Evolutionary conservation across 2,888 invertebrate species (phyloP).

Genomic region (Mechanitis mazaeus): DNA sequence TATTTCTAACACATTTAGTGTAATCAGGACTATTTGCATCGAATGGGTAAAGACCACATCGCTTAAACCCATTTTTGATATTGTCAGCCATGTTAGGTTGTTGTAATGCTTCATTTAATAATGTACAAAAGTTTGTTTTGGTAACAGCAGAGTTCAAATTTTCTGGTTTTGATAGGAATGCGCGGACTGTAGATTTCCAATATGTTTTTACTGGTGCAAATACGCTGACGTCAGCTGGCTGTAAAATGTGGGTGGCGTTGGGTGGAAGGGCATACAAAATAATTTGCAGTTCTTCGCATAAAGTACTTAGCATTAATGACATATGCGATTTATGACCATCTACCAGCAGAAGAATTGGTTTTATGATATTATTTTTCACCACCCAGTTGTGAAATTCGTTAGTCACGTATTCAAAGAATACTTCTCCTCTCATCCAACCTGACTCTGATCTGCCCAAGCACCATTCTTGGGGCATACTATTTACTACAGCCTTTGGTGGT

Average conservation of each 20-base stretch:
- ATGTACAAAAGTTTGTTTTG: too few relatives aligned
- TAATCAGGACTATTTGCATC: too few relatives aligned
- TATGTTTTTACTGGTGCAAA: slow-evolving; percentile 31
- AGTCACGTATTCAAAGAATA: slow-evolving; percentile 48
- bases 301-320: too few relatives aligned
- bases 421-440: slow-evolving; percentile 53
- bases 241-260: slow-evolving; percentile 31
- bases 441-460: slow-evolving; percentile 45
- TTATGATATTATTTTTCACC: slow-evolving; percentile 35
- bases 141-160: too few relatives aligned
- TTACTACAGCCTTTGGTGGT: slow-evolving; percentile 24
- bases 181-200: slow-evolving; percentile 21
- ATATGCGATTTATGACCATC: slow-evolving; percentile 40
- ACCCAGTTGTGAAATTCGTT: slow-evolving; percentile 48
- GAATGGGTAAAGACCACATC: too few relatives aligned
- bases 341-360: slow-evolving; percentile 47
- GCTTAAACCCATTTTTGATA: too few relatives aligned
- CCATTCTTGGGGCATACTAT: slow-evolving; percentile 43
- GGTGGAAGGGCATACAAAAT: slow-evolving; percentile 31
- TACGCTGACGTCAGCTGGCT: slow-evolving; percentile 33
- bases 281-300: too few relatives aligned
- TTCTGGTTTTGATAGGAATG: too few relatives aligned
- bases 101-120: too few relatives aligned
- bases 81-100: too few relatives aligned
- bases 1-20: too few relatives aligned